Conservation (phyloP, 2,113 vertebrate genomes). For the Poicephalus gulielmi region DNA sequence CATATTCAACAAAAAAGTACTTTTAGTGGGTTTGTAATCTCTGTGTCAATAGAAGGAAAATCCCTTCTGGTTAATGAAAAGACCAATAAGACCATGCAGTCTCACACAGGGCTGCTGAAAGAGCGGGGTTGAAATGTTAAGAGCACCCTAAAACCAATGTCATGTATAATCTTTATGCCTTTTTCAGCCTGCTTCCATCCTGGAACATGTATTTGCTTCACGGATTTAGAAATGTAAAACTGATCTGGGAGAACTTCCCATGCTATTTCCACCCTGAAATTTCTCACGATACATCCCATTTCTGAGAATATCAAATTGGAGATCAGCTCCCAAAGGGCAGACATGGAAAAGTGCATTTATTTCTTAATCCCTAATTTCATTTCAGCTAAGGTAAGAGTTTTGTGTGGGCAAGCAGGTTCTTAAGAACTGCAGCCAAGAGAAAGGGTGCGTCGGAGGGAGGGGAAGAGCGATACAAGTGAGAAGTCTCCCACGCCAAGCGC, state of each 20-base stretch:
- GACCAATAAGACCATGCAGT: not conserved
- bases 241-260: not conserved
- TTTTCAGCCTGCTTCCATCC: not conserved
- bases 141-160: not conserved
- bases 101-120: not conserved
- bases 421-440: conserved; percentile 52
- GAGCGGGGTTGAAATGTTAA: not conserved
- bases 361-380: conserved; percentile 37
- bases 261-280: not conserved
- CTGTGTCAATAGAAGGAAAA: not conserved
- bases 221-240: not conserved
- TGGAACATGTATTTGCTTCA: not conserved
- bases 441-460: conserved; percentile 43
- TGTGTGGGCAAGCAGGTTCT: conserved; percentile 57
- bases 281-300: not conserved
- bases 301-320: not conserved
- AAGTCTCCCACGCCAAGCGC: not conserved
- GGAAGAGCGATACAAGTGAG: not conserved
- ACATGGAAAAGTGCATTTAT: not conserved
- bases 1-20: not conserved
- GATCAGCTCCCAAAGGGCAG: not conserved
- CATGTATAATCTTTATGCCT: not conserved
- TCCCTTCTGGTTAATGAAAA: not conserved
- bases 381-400: conserved; percentile 3
- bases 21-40: not conserved